Evolutionary conservation across 2,888 invertebrate species (phyloP), one percentile per base, ranked within the genome.

Genomic region (Micoletzkya japonica): DNA sequence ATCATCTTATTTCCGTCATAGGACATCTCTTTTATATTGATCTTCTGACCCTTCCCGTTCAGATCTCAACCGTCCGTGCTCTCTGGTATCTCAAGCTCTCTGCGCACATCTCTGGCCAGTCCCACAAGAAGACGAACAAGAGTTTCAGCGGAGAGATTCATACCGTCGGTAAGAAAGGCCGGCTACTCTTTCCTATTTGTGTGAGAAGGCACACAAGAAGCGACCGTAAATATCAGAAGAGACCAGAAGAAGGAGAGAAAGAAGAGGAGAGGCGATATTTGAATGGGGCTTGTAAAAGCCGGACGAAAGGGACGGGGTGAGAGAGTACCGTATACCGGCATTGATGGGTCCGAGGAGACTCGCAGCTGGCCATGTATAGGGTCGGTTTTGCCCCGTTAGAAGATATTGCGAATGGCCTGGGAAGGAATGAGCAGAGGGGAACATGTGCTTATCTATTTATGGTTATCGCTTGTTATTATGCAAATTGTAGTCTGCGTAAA

Each of bases 61-160:
- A 68, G 68, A 36, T 68, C 32, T 30, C 28, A 6, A 26, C 57
- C 0, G 4, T n/a, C 1, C 39, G 68, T 4, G 57, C 68, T 0
- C 28, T 68, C 44, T 68, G 68, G 68, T 26, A 17, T 0, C 44
- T 68, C 36, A 68, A 68, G 32, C 34, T 68, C 30, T 37, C 68
- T 20, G 68, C 68, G 4, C 30, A 58, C 20, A 68, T 68, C 1
- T 34, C 34, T 6, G 36, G 17, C 2, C n/a, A 32, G 24, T 54
- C 54, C 28, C 26, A 30, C 1, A 49, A 49, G 32, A 63, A 66
- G 54, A n/a, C n/a, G n/a, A 66, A 52, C 37, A 52, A 66, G 54
- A 52, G 26, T 7, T 66, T 54, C 54, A 66, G 50, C 54, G 64
- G 64, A n/a, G 64, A 66, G 36, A 66, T 37, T n/a, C 37, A 36